Evolutionary conservation across 2,797 vertebrate species (phyloP).

Genomic region (Percopsis omiscomaycus): DNA sequence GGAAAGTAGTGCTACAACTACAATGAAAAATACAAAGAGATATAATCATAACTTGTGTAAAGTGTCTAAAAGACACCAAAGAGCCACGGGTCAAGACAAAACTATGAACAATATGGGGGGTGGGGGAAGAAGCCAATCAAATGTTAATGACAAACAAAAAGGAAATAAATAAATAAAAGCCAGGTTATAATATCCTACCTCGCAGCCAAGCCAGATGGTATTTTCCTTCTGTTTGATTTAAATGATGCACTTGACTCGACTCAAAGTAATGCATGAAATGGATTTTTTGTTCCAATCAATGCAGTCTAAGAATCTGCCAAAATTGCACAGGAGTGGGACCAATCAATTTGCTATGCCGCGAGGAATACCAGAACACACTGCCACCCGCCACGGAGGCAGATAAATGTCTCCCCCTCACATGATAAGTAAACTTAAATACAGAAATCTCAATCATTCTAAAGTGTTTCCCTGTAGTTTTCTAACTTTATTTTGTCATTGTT

Average conservation of each 20-base stretch:
- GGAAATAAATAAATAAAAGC: no score
- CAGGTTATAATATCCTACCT: neutral
- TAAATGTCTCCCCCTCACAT: slow-evolving; percentile 30
- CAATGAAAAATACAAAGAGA: no score
- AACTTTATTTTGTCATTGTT: no score
- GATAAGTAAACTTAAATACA: no score
- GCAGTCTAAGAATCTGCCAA: slow-evolving; percentile 49
- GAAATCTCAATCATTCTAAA: no score
- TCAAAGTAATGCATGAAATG: slow-evolving; percentile 56
- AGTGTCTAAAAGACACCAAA: no score
- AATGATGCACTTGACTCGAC: slow-evolving; percentile 62
- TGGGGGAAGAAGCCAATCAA: slow-evolving; percentile 18
- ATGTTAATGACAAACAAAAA: neutral
- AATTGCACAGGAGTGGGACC: slow-evolving; percentile 37
- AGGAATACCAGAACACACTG: slow-evolving; percentile 32
- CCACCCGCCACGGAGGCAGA: slow-evolving; percentile 39
- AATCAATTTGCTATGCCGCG: slow-evolving; percentile 54
- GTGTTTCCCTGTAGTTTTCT: no score
- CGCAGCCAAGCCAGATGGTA: slow-evolving; percentile 41
- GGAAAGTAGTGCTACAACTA: no score
- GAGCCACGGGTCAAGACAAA: no score
- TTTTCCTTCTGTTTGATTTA: slow-evolving; percentile 42
- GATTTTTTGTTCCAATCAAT: slow-evolving; percentile 61
- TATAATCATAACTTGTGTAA: no score
- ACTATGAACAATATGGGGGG: neutral